Base-by-base conservation (phyloP, 2,797 vertebrate genomes). In the Oryzias sinensis region DNA sequence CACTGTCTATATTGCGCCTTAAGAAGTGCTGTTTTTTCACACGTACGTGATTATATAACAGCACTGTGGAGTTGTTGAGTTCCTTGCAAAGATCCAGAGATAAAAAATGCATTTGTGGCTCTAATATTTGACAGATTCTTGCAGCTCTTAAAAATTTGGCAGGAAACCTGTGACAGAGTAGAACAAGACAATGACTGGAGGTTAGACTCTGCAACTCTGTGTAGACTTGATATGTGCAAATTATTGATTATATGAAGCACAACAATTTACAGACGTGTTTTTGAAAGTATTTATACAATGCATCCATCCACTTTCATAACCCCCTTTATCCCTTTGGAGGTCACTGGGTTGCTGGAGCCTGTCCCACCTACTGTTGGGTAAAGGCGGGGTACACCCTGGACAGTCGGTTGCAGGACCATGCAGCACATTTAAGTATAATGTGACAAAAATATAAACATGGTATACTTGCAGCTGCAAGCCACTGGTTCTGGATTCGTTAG, bases 401-500 rank as follows among this genome's bases (percentile, higher is more conserved):
- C 20, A 22, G 20, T 22, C 3, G 20, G 20, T 22, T 22, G 20
- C 20, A 22, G 20, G 20, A 22, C 20, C 20, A 22, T 22, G 20
- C 20, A 22, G 20, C 68, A 67, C 52, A 44, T 70, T 41, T 44
- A 68, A 69, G 46, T 65, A 74, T 57, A 65, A 65, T 68, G 69
- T 62, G 66, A 66, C 75, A 45, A 77, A 25, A 71, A 69, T 64
- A 69, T 53, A 68, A 53, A 57, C 53, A 61, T 43, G 51, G 53
- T 53, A 43, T 42, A 63, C 53, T 66, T 72, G 68, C 71, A 80
- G 73, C 73, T 56, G 51, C 37, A 56, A 68, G 78, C 64, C 70
- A 72, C 78, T 81, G 74, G 79, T 68, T 78, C 78, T 81, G 74
- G 79, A 66, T 78, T 67, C 63, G 68, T 77, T 72, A 74, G 70